Conservation (phyloP, 2,113 vertebrate species). For the Colius striatus region DNA sequence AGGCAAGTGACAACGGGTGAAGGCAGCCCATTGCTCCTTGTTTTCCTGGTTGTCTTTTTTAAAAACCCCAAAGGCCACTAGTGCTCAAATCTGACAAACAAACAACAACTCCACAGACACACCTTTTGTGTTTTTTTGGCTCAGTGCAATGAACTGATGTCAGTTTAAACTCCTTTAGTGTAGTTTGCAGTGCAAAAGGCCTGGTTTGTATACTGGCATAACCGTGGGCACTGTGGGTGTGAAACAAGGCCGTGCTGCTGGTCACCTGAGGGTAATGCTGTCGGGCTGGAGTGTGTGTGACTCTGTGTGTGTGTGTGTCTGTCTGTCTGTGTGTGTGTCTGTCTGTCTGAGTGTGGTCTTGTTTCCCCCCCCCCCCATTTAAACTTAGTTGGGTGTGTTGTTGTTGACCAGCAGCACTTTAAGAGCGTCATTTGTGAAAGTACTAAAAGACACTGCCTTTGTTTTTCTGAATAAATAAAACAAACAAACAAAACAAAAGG, state of each 20-base stretch:
- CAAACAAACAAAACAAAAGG: conserved; percentile 34
- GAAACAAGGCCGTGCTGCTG: conserved; percentile 83
- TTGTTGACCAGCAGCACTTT: conserved; percentile 79
- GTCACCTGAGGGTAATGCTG: conserved; percentile 84
- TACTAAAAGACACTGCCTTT: conserved; percentile 73
- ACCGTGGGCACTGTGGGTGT: conserved; percentile 82
- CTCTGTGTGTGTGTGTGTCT: background rate
- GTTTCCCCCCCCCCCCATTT: conserved; percentile 30
- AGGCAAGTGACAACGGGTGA: conserved; percentile 24
- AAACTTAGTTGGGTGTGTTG: background rate
- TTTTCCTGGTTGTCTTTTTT: background rate
- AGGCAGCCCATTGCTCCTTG: conserved; percentile 6
- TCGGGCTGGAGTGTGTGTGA: conserved; percentile 3
- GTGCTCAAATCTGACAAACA: conserved; percentile 74
- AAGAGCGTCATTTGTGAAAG: conserved; percentile 78
- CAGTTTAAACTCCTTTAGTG: conserved; percentile 73
- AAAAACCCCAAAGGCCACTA: conserved; percentile 82
- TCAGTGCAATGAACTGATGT: conserved; percentile 76
- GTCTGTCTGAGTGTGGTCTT: background rate
- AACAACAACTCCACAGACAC: conserved; percentile 43
- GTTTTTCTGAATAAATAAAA: conserved; percentile 66
- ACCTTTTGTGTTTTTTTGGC: conserved; percentile 72
- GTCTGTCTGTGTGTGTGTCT: too few species aligned
- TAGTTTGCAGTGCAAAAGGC: conserved; percentile 87
- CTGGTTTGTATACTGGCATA: conserved; percentile 80